Evolutionary conservation across 1,140 invertebrate species (phyloP).

Genomic region (Heliconius nattereri): DNA sequence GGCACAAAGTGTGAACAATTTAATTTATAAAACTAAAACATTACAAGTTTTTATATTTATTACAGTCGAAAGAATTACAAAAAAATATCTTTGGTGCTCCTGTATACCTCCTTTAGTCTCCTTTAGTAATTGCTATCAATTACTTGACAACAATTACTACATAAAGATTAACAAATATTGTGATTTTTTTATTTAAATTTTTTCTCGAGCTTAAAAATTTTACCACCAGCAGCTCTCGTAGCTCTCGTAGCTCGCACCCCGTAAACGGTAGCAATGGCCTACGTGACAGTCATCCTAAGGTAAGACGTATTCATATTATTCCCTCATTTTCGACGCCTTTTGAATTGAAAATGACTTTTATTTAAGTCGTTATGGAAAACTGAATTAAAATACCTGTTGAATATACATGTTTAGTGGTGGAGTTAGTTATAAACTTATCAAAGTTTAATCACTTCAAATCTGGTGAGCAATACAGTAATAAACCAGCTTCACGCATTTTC

Average conservation of each 20-base stretch:
- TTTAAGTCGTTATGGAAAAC: conserved; percentile 11
- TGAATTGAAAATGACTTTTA: conserved; percentile 9
- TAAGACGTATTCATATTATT: conserved; percentile 16
- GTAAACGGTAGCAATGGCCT: conserved; percentile 5
- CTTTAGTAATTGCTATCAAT: too few relatives aligned
- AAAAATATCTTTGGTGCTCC: too few relatives aligned
- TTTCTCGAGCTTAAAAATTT: not conserved
- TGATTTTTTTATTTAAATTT: not conserved
- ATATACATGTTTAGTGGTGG: not conserved
- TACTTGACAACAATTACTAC: too few relatives aligned
- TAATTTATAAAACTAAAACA: too few relatives aligned
- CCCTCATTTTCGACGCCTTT: conserved; percentile 15
- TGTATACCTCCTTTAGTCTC: too few relatives aligned
- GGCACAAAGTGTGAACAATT: too few relatives aligned
- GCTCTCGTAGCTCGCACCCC: conserved; percentile 4
- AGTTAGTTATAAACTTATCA: not conserved
- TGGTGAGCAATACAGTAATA: not conserved
- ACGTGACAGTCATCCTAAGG: conserved; percentile 13
- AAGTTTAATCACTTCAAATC: not conserved
- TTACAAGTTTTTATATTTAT: too few relatives aligned
- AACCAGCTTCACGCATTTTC: too few relatives aligned
- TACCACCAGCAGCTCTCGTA: not conserved
- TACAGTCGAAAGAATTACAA: too few relatives aligned
- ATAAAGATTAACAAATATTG: not conserved
- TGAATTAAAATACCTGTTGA: conserved; percentile 4